Evolutionary conservation across 2,797 vertebrate genomes (phyloP), one percentile per base, ranked within the genome.

Genomic region (Aulostomus chinensis): DNA sequence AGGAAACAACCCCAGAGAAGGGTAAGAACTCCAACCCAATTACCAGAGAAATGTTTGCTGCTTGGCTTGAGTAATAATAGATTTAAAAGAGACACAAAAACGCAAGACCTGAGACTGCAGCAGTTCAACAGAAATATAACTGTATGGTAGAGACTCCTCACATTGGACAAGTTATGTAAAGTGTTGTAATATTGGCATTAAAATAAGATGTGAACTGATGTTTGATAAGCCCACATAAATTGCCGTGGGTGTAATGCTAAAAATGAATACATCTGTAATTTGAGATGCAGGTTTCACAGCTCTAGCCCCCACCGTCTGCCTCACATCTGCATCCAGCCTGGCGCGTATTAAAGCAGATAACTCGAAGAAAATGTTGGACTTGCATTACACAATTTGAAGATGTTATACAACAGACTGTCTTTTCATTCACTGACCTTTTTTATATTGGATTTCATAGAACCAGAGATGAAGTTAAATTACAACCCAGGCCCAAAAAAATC

Each of bases 1-100:
- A 95, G 84, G 97, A 99, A 85, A 60, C 90, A 45, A 94, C 93
- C 0, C 93, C 95, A 35, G 96, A 98, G 76, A 99, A 97, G 87
- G 94, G 96, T 98, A 88, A 70, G 45, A 34, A 21, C 15, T 37
- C 9, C 25, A n/a, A 8, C n/a, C 0, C 9, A n/a, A 9, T 25
- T 4, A 45, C 38, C 39, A 10, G 24, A 20, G 32, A 40, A 6
- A 25, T 34, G 9, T 37, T 40, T 55, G 4, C 2, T 49, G 37
- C 42, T 68, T 26, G 28, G 4, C n/a, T 59, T 30, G 5, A 46
- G 20, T 25, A 9, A 9, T 17, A 18, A 41, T 36, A 28, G 11
- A 36, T 54, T 15, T 34, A 43, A 51, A 21, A 11, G 29, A 36
- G 5, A 61, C 2, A 29, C 10, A 35, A 17, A 51, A 26, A 52